phyloP scores from a whole-genome alignment of 2,888 invertebrate genomes.

The Sicus ferrugineus region DNA sequence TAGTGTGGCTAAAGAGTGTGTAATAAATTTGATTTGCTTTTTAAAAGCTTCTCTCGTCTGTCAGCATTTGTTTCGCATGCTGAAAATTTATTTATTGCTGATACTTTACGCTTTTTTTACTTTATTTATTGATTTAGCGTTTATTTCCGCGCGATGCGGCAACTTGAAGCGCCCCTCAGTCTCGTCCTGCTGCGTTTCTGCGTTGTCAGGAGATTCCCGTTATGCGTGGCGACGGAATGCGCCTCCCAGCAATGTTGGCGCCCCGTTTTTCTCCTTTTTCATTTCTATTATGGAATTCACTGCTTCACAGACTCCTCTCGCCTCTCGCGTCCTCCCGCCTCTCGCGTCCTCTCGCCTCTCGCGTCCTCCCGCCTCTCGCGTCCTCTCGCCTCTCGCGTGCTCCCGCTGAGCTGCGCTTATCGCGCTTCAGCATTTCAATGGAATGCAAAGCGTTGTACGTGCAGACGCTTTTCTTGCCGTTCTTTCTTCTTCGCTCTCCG shows the following conservation, averaged over 20 bases:
- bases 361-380: not conserved
- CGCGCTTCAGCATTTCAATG: not conserved
- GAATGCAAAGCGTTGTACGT: not conserved
- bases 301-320: too few species aligned
- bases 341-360: not conserved
- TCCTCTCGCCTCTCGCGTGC: not conserved
- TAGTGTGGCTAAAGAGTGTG: too few species aligned
- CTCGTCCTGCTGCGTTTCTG: not conserved
- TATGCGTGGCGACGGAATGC: not conserved
- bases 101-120: not conserved
- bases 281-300: not conserved
- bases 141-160: too few species aligned
- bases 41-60: not conserved
- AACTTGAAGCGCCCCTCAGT: not conserved
- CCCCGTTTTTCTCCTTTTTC: not conserved
- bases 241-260: too few species aligned
- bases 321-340: not conserved
- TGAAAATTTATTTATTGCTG: not conserved
- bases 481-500: not conserved
- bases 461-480: not conserved
- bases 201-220: not conserved
- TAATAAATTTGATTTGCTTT: not conserved
- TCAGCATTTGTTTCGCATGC: not conserved
- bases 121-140: constrained; percentile 1
- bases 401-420: not conserved